Conservation (phyloP, 1,140 invertebrate genomes). For the Bactericera cockerelli region DNA sequence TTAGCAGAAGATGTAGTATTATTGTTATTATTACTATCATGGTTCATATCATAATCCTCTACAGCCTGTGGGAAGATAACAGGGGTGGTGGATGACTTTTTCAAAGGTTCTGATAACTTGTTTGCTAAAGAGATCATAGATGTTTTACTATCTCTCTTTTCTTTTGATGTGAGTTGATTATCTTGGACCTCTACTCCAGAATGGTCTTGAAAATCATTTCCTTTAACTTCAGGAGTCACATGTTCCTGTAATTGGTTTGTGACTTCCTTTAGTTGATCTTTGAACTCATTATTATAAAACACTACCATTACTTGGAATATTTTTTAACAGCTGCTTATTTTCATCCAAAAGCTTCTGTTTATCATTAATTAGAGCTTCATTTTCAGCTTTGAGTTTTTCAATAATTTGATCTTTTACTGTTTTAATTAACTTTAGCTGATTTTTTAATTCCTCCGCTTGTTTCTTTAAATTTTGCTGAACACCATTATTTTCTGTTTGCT, state of each 20-base stretch:
- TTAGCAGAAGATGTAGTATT: not conserved
- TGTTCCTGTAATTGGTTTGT: not conserved
- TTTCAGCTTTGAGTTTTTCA: slow-evolving; percentile 8
- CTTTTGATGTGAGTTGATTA: slow-evolving; percentile 7
- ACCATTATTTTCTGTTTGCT: slow-evolving; percentile 1
- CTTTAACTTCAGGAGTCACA: not conserved
- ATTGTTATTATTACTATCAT: not conserved
- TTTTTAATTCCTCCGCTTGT: slow-evolving; percentile 13
- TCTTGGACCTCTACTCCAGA: slow-evolving; percentile 11
- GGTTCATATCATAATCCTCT: not conserved
- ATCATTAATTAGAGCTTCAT: not conserved
- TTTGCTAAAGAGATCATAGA: not conserved
- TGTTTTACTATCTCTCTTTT: slow-evolving; percentile 12
- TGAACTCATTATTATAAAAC: slow-evolving; percentile 13
- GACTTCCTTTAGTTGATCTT: slow-evolving; percentile 14
- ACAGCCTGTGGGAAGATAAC: slow-evolving; percentile 20
- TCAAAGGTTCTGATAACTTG: not conserved
- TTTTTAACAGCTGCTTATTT: not conserved
- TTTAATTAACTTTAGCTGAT: slow-evolving; percentile 13
- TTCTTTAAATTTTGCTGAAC: slow-evolving; percentile 7
- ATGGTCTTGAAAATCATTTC: slow-evolving; percentile 11
- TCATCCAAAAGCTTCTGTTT: not conserved
- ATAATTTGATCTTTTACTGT: not conserved
- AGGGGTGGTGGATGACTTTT: slow-evolving; percentile 18
- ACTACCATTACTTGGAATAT: slow-evolving; percentile 24